Evolutionary conservation across 2,888 invertebrate species (phyloP).

Genomic region (Phytoseiulus persimilis): DNA sequence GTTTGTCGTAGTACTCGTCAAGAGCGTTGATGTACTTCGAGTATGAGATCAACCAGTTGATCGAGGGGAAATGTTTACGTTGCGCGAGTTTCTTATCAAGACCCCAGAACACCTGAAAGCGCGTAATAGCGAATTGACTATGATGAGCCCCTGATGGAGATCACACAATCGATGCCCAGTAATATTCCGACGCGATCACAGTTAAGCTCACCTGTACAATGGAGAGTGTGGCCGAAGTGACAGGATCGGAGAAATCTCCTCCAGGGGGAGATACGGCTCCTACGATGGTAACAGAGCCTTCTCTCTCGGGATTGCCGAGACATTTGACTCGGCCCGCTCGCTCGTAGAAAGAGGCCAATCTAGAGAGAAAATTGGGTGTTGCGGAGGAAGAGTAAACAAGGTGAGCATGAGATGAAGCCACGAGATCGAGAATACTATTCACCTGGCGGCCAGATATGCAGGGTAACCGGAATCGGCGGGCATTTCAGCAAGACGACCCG

Average conservation of each 20-base stretch:
- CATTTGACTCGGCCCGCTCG: conserved; percentile 95
- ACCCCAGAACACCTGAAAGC: conserved; percentile 84
- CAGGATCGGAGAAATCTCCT: conserved; percentile 98
- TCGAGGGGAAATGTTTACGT: conserved; percentile 98
- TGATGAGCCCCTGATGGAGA: neutral
- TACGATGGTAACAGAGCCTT: conserved; percentile 97
- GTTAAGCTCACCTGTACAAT: conserved; percentile 67
- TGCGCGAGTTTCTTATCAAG: conserved; percentile 97
- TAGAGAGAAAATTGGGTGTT: conserved; percentile 46
- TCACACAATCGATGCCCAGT: neutral
- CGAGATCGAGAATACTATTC: no score
- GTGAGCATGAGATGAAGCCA: no score
- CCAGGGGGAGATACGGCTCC: conserved; percentile 59
- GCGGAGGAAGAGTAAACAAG: no score
- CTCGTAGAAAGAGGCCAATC: conserved; percentile 98
- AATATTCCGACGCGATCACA: neutral
- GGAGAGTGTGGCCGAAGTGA: conserved; percentile 94
- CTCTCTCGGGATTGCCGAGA: conserved; percentile 91
- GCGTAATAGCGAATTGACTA: no score
- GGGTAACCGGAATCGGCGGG: conserved; percentile 93
- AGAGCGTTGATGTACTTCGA: conserved; percentile 97
- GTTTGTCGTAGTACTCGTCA: conserved; percentile 98
- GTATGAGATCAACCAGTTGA: conserved; percentile 99
- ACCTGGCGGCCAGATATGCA: conserved; percentile 82
- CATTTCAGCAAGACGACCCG: conserved; percentile 98